Conservation (phyloP, 2,797 vertebrate species). For the Pipistrellus pipistrellus region DNA sequence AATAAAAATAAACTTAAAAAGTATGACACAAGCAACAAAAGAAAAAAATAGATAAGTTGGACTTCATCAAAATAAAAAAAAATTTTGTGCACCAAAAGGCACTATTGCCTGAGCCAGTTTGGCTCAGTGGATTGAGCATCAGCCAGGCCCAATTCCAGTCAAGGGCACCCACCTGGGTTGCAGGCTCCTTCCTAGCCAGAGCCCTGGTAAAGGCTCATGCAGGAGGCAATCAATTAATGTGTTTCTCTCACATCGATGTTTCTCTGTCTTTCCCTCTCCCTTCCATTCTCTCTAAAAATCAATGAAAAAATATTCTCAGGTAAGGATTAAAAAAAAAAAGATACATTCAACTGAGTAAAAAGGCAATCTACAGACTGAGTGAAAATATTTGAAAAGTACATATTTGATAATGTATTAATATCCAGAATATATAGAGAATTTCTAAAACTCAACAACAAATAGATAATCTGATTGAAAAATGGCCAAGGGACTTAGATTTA, state of each 20-base stretch:
- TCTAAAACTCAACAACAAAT: background rate
- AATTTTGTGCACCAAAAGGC: background rate
- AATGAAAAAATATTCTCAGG: too few species aligned
- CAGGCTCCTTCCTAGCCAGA: too few species aligned
- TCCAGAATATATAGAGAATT: background rate
- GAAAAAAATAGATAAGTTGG: background rate
- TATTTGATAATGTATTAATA: background rate
- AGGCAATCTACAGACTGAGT: background rate
- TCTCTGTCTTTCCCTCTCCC: background rate
- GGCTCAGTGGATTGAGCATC: too few species aligned
- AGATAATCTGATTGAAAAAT: background rate
- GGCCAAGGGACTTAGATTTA: background rate
- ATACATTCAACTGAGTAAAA: background rate
- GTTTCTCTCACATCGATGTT: background rate
- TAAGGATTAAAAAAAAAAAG: background rate
- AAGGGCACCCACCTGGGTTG: background rate
- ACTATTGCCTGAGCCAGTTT: background rate
- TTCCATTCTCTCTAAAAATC: background rate
- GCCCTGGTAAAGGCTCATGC: background rate
- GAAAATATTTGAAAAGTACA: background rate
- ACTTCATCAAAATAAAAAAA: slow-evolving; percentile 33
- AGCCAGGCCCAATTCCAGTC: background rate
- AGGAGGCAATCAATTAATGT: background rate
- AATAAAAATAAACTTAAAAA: background rate
- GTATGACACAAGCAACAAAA: background rate